Evolutionary conservation across 2,113 vertebrate genomes (phyloP), one percentile per base, ranked within the genome.

Genomic region (Bubo blakistoni): DNA sequence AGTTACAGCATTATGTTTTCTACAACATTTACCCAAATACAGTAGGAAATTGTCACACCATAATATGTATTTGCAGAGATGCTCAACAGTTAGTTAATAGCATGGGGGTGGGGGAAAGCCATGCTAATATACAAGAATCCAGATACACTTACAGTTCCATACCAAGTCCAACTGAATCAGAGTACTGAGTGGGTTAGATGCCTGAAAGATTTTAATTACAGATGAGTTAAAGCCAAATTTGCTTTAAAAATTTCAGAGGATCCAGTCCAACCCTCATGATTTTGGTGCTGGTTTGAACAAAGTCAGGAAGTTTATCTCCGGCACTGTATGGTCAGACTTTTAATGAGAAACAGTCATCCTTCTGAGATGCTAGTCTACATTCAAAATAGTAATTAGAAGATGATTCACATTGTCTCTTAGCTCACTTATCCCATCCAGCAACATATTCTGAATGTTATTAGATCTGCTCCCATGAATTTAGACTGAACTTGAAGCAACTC

Each of bases 11-110:
- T 95, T 95, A 86, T 92, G 83, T 94, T 97, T 96, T 94, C 90
- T 67, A 61, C 91, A 94, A 92, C 87, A 80, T 78, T 86, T 96
- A 95, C 90, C 90, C 91, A 94, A 96, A 95, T 96, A 97, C 91
- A 95, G 95, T 93, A 89, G 90, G 83, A 97, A 97, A 95, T 94
- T 92, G 96, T 96, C 92, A 94, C 47, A 88, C n/a, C 80, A 47
- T 69, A 94, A 92, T 86, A 95, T 88, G 85, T 86, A 63, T 89
- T 95, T 95, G 80, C 91, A 96, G 59, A 52, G 81, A 94, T 88
- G 86, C 87, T 96, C 90, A 95, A 70, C 88, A 91, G 57, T 84
- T 88, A 90, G 82, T 90, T 94, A 91, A 92, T 88, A 94, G 81
- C 77, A 17, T 73, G 51, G 54, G 51, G 55, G 54, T 55, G 61